Conservation (phyloP, 2,888 invertebrate species). For the Rhingia rostrata region DNA sequence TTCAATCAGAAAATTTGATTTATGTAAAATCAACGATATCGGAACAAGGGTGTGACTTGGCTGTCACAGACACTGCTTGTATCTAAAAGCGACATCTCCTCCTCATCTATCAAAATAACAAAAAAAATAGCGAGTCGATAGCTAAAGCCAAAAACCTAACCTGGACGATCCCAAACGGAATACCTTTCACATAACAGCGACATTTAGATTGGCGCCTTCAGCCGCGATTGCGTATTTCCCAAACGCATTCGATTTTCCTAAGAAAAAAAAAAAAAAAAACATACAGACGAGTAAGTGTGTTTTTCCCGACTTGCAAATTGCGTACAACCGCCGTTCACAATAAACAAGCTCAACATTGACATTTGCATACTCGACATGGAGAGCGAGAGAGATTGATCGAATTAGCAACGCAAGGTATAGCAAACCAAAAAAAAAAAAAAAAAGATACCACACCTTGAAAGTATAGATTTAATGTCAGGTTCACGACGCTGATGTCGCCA, state of each 20-base stretch:
- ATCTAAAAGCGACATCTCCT: conserved; percentile 1
- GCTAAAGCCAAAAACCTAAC: background rate
- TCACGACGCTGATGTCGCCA: conserved; percentile 40
- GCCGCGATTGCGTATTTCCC: conserved; percentile 27
- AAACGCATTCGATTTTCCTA: conserved; percentile 20
- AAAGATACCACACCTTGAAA: conserved; percentile 68
- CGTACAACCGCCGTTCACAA: conserved; percentile 9
- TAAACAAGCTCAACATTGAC: conserved; percentile 19
- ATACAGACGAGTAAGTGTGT: background rate
- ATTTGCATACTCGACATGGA: conserved; percentile 45
- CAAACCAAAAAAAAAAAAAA: background rate
- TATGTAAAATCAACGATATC: no score
- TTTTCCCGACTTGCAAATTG: conserved; percentile 32
- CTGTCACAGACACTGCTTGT: background rate
- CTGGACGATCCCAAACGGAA: conserved; percentile 18
- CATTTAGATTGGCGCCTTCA: conserved; percentile 5
- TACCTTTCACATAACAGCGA: background rate
- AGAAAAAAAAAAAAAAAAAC: conserved; percentile 14
- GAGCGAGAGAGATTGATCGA: conserved; percentile 40
- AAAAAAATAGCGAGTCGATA: background rate
- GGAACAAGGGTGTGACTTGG: no score
- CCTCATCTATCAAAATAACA: background rate
- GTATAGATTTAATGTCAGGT: conserved; percentile 67
- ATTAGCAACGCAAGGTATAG: conserved; percentile 48
- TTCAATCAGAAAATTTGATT: no score